A percentile compares a stretch with the other conserved stretches of the same genome.
These are phyloP conservation scores for Aspidiotus destructor DNA, from an alignment of 2,888 invertebrate species.

Conservation along the genomic window DNA sequence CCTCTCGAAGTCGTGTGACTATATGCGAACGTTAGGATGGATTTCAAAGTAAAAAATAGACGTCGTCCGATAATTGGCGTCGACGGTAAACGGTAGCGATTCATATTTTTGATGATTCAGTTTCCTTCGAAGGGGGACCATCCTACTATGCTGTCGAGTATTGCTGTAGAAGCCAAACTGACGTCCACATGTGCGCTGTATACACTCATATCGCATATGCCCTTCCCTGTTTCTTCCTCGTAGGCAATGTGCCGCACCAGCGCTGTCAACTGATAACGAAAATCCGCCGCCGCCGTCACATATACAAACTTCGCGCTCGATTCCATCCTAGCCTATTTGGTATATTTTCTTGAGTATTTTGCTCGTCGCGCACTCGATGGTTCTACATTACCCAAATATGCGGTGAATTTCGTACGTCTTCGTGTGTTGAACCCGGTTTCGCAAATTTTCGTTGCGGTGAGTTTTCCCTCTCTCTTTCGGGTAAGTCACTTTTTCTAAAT, in stretches of 20 bases:
- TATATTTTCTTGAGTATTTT: not conserved
- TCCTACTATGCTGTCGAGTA: constrained; percentile 7
- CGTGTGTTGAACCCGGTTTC: no score
- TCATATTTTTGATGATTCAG: constrained; percentile 27
- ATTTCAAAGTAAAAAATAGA: not conserved
- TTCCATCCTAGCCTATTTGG: not conserved
- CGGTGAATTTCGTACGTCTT: no score
- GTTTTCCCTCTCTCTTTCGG: no score
- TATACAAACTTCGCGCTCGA: not conserved
- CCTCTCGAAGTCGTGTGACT: no score
- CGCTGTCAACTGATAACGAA: constrained; percentile 16
- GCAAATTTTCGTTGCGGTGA: no score
- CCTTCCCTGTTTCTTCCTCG: constrained; percentile 21
- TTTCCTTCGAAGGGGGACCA: constrained; percentile 25
- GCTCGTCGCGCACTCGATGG: not conserved
- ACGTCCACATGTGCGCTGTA: constrained; percentile 27
- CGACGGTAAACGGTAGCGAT: constrained; percentile 10
- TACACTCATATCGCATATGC: not conserved
- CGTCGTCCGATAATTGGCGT: not conserved
- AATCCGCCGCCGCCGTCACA: constrained; percentile 10
- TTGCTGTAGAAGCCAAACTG: constrained; percentile 18
- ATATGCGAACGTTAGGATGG: no score
- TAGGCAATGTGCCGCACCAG: constrained; percentile 17
- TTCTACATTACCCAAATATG: not conserved
- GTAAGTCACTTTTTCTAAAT: no score